Conservation (phyloP, 2,113 vertebrate genomes). For the Microtus pennsylvanicus region DNA sequence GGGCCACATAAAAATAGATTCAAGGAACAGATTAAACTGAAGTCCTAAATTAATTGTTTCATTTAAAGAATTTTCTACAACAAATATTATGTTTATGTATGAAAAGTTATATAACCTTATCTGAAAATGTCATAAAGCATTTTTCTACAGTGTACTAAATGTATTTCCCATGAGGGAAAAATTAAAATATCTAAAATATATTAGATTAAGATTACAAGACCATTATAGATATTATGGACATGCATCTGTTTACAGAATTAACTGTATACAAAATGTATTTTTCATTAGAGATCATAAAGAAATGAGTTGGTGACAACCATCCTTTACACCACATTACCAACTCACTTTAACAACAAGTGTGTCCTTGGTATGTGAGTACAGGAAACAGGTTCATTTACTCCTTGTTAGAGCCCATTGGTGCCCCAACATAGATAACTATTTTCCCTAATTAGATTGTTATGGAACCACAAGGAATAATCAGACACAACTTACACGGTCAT, state of each 20-base stretch:
- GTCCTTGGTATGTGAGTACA: slow-evolving; percentile 85
- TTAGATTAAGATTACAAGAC: no score
- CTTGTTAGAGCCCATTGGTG: no score
- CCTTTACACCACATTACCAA: slow-evolving; percentile 82
- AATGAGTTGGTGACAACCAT: slow-evolving; percentile 79
- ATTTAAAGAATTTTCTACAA: slow-evolving; percentile 91
- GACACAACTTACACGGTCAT: no score
- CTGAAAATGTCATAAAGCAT: no score
- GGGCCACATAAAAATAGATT: slow-evolving; percentile 94
- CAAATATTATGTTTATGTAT: slow-evolving; percentile 91
- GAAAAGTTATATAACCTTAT: slow-evolving; percentile 80
- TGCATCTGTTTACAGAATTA: no score
- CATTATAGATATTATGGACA: no score
- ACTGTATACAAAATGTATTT: slow-evolving; percentile 89
- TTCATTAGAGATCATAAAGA: slow-evolving; percentile 85
- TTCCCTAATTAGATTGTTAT: no score
- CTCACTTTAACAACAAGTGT: slow-evolving; percentile 88
- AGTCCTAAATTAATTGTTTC: slow-evolving; percentile 90
- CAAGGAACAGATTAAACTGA: slow-evolving; percentile 92
- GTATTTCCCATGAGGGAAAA: slow-evolving; percentile 82
- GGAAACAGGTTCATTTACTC: no score
- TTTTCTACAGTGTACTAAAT: slow-evolving; percentile 87
- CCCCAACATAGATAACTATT: no score
- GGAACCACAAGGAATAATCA: no score
- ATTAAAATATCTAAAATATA: no score